A percentile compares a stretch with the other conserved stretches of the same genome.
These are phyloP conservation scores for Stylophora pistillata DNA, from an alignment of 64 coral and sea anemone genomes.

Conservation along the genomic window DNA sequence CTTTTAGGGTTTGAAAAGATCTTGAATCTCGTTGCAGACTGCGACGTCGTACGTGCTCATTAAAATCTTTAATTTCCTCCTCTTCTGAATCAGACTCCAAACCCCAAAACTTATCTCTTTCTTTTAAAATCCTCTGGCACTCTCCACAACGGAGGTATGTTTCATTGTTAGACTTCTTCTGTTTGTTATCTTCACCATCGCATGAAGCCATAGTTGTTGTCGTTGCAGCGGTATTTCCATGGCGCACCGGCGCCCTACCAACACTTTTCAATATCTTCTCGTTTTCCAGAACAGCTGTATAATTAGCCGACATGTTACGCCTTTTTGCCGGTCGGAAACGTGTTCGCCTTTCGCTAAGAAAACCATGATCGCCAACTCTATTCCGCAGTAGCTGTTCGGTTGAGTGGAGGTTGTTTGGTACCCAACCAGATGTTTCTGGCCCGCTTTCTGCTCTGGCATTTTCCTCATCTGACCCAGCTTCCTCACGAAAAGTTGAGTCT, in stretches of 20 bases:
- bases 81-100: slow-evolving; percentile 41
- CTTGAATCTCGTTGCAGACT: neutral
- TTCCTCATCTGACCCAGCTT: neutral
- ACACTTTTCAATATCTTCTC: neutral
- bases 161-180: neutral
- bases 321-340: neutral
- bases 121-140: neutral
- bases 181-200: neutral
- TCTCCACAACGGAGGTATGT: neutral
- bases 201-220: neutral
- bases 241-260: neutral
- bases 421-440: neutral
- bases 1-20: neutral
- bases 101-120: slow-evolving; percentile 38
- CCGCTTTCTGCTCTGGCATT: neutral
- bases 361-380: neutral
- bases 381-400: neutral
- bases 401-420: neutral
- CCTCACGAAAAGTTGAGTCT: neutral
- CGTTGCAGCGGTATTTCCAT: neutral
- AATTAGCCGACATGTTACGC: neutral
- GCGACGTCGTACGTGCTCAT: neutral
- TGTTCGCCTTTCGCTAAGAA: neutral
- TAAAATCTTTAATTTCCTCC: neutral
- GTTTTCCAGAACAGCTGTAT: neutral